Evolutionary conservation across 2,888 invertebrate genomes (phyloP), one percentile per base, ranked within the genome.

Genomic region (Heliconius erato): DNA sequence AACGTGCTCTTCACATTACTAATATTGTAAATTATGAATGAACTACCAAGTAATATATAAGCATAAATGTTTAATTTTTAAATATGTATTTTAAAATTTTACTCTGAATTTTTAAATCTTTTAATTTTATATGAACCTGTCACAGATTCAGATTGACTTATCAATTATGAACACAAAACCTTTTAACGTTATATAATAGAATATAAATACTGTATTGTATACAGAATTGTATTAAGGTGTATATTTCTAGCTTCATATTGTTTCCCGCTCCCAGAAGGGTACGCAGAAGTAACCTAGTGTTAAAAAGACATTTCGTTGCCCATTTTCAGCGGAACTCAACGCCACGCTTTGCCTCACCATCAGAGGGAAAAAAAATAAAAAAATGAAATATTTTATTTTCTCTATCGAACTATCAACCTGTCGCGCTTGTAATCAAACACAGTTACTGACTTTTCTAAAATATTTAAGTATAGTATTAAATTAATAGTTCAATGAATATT

Each of bases 1-100:
- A 81, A 74, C 63, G 67, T 78, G 74, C 35, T 72, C 74, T 65
- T 63, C 28, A 71, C 54, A 59, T 71, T 59, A 69, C n/a, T 76
- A n/a, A 76, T 28, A 71, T 54, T 59, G 35, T 69, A 16, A 59
- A 71, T 49, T 78, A 67, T 49, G 28, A 68, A 49, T 78, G 32
- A 14, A 35, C 23, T 63, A 32, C 12, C 40, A 35, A 63, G 35
- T 40, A 44, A 3, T 28, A 1, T 40, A 28, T 40, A 44, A 11
- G 4, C 4, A 28, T 44, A 11, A 40, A 65, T 26, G 65, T 19
- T 9, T 19, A 28, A 49, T 67, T 2, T 6, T 40, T 23, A 40
- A 44, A 76, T 12, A n/a, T 3, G 5, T 32, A 12, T 35, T 32
- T 28, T 23, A 35, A 26, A 63, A 40, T 35, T 32, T 40, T n/a